Evolutionary conservation across 2,888 invertebrate species (phyloP), one percentile per base, ranked within the genome.

Genomic region (Julus scandinavius): DNA sequence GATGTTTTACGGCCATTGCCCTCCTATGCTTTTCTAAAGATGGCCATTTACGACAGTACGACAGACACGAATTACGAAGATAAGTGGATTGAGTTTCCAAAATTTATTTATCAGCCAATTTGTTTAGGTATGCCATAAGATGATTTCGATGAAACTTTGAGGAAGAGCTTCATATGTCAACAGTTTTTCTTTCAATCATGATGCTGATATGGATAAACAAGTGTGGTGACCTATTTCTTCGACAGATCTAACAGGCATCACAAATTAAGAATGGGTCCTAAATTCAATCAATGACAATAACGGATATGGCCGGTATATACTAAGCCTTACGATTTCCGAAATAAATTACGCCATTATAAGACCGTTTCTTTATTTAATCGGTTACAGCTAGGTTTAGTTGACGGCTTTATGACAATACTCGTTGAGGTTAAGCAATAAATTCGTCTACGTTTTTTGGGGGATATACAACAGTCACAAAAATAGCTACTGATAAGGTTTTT

Each of bases 1-100:
- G 80, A 80, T 80, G 80, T 80, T 80, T 38, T 13, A 80, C 80
- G 80, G 80, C 38, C 80, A 80, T 38, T 80, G 80, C 38, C 80
- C 80, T 80, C 13, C 38, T 11, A 38, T 80, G 80, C 80, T 80
- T 80, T 80, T 80, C 80, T 80, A 38, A 80, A 80, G 80, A 38
- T 15, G 80, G 38, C 15, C 80, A 80, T 80, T 80, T 80, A 80
- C 38, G 80, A 29, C 3, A 54, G 54, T n/a, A n/a, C n/a, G n/a
- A n/a, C n/a, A n/a, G n/a, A 80, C 13, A 15, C 38, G 29, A 38
- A 80, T 38, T 80, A 80, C 80, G 7, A 38, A 38, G 80, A 80
- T 80, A 80, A 80, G 80, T 80, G 38, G 80, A 80, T 38, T 80
- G 80, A 38, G 80, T 80, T 38, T 29, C 80, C 80, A 38, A 80